Evolutionary conservation across 2,113 vertebrate genomes (phyloP), one percentile per base, ranked within the genome.

Genomic region (Acrocephalus kingi): DNA sequence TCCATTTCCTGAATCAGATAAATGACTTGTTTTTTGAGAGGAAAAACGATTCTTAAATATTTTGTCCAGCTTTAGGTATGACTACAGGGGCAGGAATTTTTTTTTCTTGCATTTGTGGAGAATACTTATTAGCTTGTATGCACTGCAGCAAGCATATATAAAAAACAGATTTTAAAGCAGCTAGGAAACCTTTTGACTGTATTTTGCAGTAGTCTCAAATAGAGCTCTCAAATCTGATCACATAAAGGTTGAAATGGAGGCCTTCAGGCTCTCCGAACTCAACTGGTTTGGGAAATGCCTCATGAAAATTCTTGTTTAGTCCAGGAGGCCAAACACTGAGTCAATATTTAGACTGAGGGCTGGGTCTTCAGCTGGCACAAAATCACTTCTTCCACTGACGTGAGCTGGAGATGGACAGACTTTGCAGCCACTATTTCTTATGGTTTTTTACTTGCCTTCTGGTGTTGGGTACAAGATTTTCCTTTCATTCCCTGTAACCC

Each of bases 321-420:
- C 68, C 89, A 72, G 6, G 13, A 89, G 78, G 75, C 79, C 91
- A 92, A 95, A 89, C 61, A 91, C 55, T 84, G 79, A 93, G 49
- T 94, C 92, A 96, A 51, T 95, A 97, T 96, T 96, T 97, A 96
- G 90, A 90, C 76, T 86, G 64, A 84, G 46, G 90, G 88, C 66
- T 94, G 56, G 79, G 83, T 93, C 52, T 59, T 95, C 69, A 75
- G 69, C 90, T 90, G 85, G 64, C 72, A 84, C 41, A 92, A 87
- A 92, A 68, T 51, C 76, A 54, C 54, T 80, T 69, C 61, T 93
- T 86, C 43, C 83, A 56, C 37, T 68, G 72, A 33, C 64, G 28
- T 23, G 59, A 80, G 45, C 56, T 95, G 90, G 85, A 79, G 54
- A 67, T 74, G 72, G 72, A 71, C 39, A 51, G 58, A 69, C 71